Base-by-base conservation (phyloP, 2,888 invertebrate species). In the Drosophila pullipes region DNA sequence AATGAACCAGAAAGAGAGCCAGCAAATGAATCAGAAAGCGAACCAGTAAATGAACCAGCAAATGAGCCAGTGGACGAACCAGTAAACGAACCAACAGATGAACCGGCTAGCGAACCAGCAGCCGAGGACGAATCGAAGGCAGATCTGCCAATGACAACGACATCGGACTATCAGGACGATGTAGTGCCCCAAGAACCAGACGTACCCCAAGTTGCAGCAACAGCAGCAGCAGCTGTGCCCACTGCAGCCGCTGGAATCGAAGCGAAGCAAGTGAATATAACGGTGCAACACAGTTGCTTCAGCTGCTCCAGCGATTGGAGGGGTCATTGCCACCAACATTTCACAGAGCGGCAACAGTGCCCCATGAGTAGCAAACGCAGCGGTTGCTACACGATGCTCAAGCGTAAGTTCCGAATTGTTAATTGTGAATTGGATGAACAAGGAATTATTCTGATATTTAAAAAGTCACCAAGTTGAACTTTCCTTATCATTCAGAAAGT, bases 381-480 rank as follows among this genome's bases (percentile, higher is more conserved):
- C 61, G 92, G 91, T 7, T 92, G 91, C 61, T 91, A 81, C 50
- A 89, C 91, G 2, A 65, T 84, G 4, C 66, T 79, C 52, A 71
- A 82, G 67, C 83, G 91, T 91, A 63, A 66, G 87, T 74, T 10
- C 11, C 30, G 0, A n/a, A 22, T 25, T 13, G 6, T 10, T 10
- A 41, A n/a, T n/a, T 11, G 16, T 33, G 1, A 28, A 28, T 16
- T 18, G 7, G 5, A 22, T 31, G 7, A 41, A 6, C 18, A 22
- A n/a, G 4, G 2, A 41, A 41, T 44, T 1, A 22, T 11, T 7
- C 41, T 11, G 2, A 44, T 44, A 11, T 22, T 5, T 0, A 5
- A 4, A 22, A 22, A 44, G 22, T 44, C 4, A 11, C 22, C 22
- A 5, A 22, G 22, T 41, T 41, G 4, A 10, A 41, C 4, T n/a